These are phyloP conservation scores for Acanthiza pusilla DNA, from an alignment of 2,797 vertebrate genomes.

Conservation along the genomic window DNA sequence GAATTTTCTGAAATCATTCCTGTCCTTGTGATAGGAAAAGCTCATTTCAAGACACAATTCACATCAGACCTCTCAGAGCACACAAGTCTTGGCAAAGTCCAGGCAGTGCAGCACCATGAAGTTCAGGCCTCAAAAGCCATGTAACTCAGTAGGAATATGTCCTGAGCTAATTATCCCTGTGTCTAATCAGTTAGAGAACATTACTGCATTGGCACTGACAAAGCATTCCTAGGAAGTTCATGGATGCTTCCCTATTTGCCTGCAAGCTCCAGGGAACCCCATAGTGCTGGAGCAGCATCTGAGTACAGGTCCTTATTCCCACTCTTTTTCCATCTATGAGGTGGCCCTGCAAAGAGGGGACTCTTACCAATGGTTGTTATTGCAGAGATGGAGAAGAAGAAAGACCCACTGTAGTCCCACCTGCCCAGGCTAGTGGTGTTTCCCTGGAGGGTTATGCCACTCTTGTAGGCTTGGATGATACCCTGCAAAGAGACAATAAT, in stretches of 20 bases:
- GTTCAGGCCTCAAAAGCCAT: not conserved
- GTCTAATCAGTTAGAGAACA: not conserved
- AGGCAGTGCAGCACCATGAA: not conserved
- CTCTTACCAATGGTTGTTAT: constrained; percentile 89
- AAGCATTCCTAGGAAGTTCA: not conserved
- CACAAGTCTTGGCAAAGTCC: not conserved
- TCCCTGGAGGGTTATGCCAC: constrained; percentile 78
- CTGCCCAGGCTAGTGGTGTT: constrained; percentile 87
- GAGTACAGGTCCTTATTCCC: not conserved
- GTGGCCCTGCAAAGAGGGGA: not conserved
- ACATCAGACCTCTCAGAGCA: not conserved
- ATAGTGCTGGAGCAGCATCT: not conserved
- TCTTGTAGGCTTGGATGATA: constrained; percentile 83
- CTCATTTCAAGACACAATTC: not conserved
- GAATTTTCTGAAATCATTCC: not conserved
- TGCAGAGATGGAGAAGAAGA: constrained; percentile 90
- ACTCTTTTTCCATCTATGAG: not conserved
- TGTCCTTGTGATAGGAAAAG: not conserved
- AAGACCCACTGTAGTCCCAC: constrained; percentile 89
- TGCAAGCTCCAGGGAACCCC: not conserved
- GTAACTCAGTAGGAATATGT: not conserved
- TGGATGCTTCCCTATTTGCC: not conserved
- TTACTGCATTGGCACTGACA: not conserved
- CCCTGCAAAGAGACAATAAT: constrained; percentile 67
- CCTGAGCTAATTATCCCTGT: not conserved